These are phyloP conservation scores for Propithecus coquereli DNA, from an alignment of 2,113 vertebrate genomes.

Conservation along the genomic window DNA sequence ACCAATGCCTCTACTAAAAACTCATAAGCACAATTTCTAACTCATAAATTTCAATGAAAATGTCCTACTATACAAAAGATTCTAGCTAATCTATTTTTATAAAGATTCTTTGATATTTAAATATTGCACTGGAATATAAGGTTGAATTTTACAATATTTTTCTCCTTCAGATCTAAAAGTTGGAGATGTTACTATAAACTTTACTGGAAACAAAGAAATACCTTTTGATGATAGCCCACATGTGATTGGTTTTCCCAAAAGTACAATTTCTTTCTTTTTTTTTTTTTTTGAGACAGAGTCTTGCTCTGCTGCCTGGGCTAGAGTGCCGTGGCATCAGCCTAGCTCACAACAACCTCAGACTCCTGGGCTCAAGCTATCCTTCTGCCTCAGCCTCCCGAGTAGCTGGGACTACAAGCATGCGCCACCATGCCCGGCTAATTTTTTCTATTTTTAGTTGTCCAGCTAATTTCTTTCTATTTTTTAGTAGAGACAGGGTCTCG, in stretches of 20 bases:
- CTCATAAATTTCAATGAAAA: background rate
- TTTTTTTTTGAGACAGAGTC: too few species aligned
- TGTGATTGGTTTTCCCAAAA: constrained; percentile 7
- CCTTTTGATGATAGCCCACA: background rate
- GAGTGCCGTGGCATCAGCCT: too few species aligned
- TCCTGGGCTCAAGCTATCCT: too few species aligned
- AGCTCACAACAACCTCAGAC: too few species aligned
- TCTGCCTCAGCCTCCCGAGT: too few species aligned
- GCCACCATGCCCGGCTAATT: too few species aligned
- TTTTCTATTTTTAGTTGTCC: too few species aligned
- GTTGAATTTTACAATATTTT: background rate
- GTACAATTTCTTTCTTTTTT: background rate
- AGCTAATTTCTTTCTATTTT: too few species aligned
- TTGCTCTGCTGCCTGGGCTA: too few species aligned
- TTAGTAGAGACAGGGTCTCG: too few species aligned
- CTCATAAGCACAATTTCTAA: background rate
- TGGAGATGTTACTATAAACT: background rate
- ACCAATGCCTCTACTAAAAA: background rate
- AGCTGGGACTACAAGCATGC: too few species aligned
- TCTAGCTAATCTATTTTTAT: background rate
- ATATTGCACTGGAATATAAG: background rate
- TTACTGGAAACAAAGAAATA: background rate
- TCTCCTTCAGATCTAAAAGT: background rate
- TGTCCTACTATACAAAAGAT: background rate
- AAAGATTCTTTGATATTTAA: background rate